Evolutionary conservation across 2,797 vertebrate genomes (phyloP), one percentile per base, ranked within the genome.

Genomic region (Kryptolebias ocellatus): DNA sequence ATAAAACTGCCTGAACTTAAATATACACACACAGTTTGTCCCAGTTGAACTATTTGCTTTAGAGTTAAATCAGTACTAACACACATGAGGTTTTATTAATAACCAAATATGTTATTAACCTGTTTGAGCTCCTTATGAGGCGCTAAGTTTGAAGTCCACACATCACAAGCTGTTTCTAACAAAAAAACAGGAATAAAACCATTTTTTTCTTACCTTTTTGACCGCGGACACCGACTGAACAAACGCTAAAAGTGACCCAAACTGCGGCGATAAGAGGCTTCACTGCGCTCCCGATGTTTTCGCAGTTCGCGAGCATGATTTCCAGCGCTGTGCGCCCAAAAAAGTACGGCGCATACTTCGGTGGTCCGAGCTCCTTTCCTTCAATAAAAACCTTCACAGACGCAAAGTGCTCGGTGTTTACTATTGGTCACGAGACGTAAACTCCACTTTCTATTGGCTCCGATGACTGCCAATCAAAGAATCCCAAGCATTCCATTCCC

Each of bases 131-230:
- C 5, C 5, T 58, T 0, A 12, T 1, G 4, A 4, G 61, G 45
- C n/a, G 34, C 20, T 2, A 49, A 1, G 20, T 49, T 63, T 39
- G 15, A 49, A 46, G 53, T 49, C 9, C 47, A 16, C 27, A 18
- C 42, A 53, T 66, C 66, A 53, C 37, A 57, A 16, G 60, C 8
- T 20, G 46, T 75, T 60, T 67, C 54, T 60, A 51, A 58, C 42
- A 54, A 45, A 60, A 10, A 67, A n/a, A 9, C 6, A 49, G 14
- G 15, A 24, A 18, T 24, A 29, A 70, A 62, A 17, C 1, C 1
- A 12, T 0, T 17, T 45, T 67, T 65, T 75, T 74, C 93, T 93
- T 87, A 95, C 94, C 94, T 54, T 93, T 85, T 68, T 94, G 93
- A 45, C 87, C 80, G 63, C 49, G 53, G 59, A 92, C 90, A 52